These are phyloP conservation scores for Silvanus unidentatus DNA, from an alignment of 2,888 invertebrate species.

Conservation along the genomic window DNA sequence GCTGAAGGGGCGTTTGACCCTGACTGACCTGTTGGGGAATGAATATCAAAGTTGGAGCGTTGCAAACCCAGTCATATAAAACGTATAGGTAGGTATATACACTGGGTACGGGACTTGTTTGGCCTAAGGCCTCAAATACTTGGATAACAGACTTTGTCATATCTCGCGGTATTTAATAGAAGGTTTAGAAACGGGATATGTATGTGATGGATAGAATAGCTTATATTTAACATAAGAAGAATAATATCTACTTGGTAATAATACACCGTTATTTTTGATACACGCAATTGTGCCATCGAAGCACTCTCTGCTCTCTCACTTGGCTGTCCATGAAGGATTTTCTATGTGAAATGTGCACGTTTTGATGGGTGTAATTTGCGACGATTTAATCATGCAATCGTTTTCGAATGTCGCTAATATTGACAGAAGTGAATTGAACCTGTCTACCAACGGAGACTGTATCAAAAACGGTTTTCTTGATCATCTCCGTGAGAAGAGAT, in stretches of 20 bases:
- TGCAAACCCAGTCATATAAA: conserved; percentile 19
- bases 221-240: conserved; percentile 18
- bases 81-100: too few relatives aligned
- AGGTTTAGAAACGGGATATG: conserved; percentile 4
- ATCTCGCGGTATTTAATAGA: conserved; percentile 7
- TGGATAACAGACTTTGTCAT: conserved; percentile 8
- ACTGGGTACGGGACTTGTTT: conserved; percentile 2
- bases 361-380: not conserved
- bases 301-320: too few relatives aligned
- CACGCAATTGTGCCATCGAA: conserved; percentile 19
- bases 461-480: too few relatives aligned
- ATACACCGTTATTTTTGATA: conserved; percentile 22
- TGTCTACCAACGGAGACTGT: too few relatives aligned
- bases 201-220: conserved; percentile 18
- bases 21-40: conserved; percentile 20
- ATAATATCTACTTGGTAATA: conserved; percentile 22
- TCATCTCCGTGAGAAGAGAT: not conserved
- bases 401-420: not conserved
- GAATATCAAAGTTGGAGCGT: conserved; percentile 10
- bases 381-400: conserved; percentile 3
- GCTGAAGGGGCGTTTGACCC: conserved; percentile 20
- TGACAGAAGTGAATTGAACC: too few relatives aligned
- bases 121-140: conserved; percentile 4
- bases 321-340: not conserved
- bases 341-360: not conserved